These are phyloP conservation scores for Trichogramma dendrolimi DNA, from an alignment of 2,888 invertebrate genomes.

Conservation along the genomic window DNA sequence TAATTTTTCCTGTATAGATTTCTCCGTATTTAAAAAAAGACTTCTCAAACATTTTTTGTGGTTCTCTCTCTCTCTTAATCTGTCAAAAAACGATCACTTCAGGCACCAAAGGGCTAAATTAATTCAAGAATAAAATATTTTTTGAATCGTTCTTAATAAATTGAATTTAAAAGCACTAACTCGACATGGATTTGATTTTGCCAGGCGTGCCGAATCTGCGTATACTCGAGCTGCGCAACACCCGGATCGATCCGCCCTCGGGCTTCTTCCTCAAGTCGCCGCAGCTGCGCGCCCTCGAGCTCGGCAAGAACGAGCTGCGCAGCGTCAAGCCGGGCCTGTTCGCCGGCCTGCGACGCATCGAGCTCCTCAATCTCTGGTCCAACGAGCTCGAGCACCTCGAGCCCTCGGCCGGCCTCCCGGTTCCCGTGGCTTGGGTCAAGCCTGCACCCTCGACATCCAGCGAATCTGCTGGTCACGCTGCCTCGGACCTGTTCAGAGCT, in stretches of 20 bases:
- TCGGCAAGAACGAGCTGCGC: conserved; percentile 60
- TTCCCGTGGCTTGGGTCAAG: conserved; percentile 60
- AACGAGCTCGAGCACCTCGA: conserved; percentile 52
- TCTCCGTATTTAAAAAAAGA: too few species aligned
- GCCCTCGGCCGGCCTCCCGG: conserved; percentile 57
- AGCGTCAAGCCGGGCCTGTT: conserved; percentile 58
- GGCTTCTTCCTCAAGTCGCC: conserved; percentile 62
- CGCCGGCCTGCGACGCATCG: conserved; percentile 58
- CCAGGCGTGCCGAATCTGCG: conserved; percentile 52
- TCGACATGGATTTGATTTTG: neutral
- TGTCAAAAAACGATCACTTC: too few species aligned
- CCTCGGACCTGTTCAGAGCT: conserved; percentile 58
- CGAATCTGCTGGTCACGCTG: conserved; percentile 50
- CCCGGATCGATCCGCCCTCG: conserved; percentile 1
- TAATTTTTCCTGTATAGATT: too few species aligned
- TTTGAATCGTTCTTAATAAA: neutral
- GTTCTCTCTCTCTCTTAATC: too few species aligned
- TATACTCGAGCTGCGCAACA: conserved; percentile 11
- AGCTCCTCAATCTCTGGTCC: conserved; percentile 65
- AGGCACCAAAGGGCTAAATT: too few species aligned
- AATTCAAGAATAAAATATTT: neutral
- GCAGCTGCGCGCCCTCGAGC: conserved; percentile 58
- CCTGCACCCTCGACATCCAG: conserved; percentile 63
- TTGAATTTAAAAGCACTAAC: too few species aligned
- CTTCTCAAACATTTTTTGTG: too few species aligned